Conservation (phyloP, 2,888 invertebrate species). For the Pterostichus madidus region DNA sequence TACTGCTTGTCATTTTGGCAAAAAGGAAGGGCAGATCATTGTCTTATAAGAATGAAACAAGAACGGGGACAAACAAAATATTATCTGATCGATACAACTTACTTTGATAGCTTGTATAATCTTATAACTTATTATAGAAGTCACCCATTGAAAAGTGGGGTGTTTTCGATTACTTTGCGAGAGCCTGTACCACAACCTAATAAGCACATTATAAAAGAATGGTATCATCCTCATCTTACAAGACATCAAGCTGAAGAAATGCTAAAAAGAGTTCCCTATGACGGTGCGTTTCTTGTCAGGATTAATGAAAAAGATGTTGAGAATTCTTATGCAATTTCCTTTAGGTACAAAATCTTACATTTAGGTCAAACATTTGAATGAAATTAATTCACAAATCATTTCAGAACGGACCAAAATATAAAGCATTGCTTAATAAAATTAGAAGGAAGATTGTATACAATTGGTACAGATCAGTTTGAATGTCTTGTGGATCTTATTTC, state of each 20-base stretch:
- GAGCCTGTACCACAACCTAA: slow-evolving; percentile 97
- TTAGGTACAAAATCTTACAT: slow-evolving; percentile 81
- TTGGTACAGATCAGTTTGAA: slow-evolving; percentile 96
- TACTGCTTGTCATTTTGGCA: slow-evolving; percentile 97
- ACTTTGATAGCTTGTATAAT: slow-evolving; percentile 95
- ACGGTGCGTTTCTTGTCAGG: slow-evolving; percentile 97
- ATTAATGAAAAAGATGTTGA: slow-evolving; percentile 92
- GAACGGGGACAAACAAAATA: slow-evolving; percentile 93
- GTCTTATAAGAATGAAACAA: slow-evolving; percentile 93
- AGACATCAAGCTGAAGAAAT: slow-evolving; percentile 93
- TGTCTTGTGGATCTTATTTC: slow-evolving; percentile 95
- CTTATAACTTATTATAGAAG: slow-evolving; percentile 94
- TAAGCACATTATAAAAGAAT: slow-evolving; percentile 94
- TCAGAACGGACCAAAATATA: slow-evolving; percentile 93
- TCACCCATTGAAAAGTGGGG: slow-evolving; percentile 92
- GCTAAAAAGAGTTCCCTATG: slow-evolving; percentile 88
- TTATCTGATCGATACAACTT: slow-evolving; percentile 91
- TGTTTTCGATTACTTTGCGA: slow-evolving; percentile 91
- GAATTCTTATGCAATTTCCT: slow-evolving; percentile 95
- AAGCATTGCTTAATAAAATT: slow-evolving; percentile 97
- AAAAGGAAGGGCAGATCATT: slow-evolving; percentile 93
- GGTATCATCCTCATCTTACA: slow-evolving; percentile 92
- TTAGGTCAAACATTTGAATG: not conserved
- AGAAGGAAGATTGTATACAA: slow-evolving; percentile 93
- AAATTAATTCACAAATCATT: not conserved